Percentiles rank a stretch among this genome's conserved stretches.
Evolutionary conservation across 2,888 invertebrate species (phyloP).

Genomic region (Stomorhina lunata): DNA sequence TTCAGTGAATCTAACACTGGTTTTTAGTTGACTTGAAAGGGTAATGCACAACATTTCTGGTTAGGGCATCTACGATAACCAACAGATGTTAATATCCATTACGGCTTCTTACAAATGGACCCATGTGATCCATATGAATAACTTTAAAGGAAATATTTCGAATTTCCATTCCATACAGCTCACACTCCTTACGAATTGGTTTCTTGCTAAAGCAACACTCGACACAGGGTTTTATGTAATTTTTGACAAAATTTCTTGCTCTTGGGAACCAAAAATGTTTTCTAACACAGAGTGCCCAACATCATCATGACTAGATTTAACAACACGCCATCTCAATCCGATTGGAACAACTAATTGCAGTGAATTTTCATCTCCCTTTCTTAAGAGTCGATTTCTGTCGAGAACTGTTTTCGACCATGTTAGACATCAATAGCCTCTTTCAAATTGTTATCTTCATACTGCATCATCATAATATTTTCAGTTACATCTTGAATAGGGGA

Average conservation of each 20-base stretch:
- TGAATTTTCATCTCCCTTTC: background rate
- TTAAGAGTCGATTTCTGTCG: background rate
- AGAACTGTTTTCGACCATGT: background rate
- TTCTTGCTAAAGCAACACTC: constrained; percentile 4
- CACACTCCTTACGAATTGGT: background rate
- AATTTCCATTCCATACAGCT: constrained; percentile 23
- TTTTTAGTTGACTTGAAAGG: constrained; percentile 55
- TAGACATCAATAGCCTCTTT: background rate
- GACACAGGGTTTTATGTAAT: background rate
- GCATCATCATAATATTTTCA: constrained; percentile 4
- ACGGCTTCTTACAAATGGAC: constrained; percentile 27
- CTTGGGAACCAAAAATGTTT: constrained; percentile 24
- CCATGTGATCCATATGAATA: constrained; percentile 35
- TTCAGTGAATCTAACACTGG: constrained; percentile 57
- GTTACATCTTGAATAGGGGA: background rate
- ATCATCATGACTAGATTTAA: constrained; percentile 8
- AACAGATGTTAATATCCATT: constrained; percentile 14
- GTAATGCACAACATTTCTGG: constrained; percentile 23
- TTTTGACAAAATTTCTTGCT: constrained; percentile 30
- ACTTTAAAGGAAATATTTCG: constrained; percentile 21
- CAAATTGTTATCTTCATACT: background rate
- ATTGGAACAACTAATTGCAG: background rate
- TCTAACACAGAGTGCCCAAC: background rate
- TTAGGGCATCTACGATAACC: constrained; percentile 36
- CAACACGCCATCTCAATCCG: constrained; percentile 28